phyloP scores from a whole-genome alignment of 2,888 invertebrate species.

The Argyra leucocephala region DNA sequence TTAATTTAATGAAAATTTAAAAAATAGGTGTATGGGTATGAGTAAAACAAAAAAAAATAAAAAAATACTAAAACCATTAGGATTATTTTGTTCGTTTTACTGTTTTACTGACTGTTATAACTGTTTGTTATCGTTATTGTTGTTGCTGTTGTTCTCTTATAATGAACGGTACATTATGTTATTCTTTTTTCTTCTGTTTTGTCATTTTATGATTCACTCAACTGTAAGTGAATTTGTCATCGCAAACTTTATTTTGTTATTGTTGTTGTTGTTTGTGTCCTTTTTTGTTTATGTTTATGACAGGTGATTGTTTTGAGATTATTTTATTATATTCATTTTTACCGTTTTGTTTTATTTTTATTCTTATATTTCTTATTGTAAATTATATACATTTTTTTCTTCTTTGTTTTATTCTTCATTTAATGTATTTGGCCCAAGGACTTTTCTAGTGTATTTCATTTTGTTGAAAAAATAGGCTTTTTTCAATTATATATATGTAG shows the following conservation, averaged over 20 bases:
- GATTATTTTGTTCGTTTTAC: background rate
- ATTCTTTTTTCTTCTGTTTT: background rate
- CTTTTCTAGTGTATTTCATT: background rate
- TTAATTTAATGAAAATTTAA: too few relatives aligned
- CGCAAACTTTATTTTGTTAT: background rate
- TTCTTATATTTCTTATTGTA: background rate
- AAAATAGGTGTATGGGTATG: too few relatives aligned
- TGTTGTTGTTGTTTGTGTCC: background rate
- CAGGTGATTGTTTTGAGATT: constrained; percentile 4
- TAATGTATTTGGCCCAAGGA: constrained; percentile 1
- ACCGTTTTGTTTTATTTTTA: background rate
- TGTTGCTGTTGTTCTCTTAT: background rate
- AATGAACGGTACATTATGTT: constrained; percentile 2
- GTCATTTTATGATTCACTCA: constrained; percentile 6
- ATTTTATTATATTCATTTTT: constrained; percentile 3
- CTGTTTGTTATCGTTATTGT: background rate
- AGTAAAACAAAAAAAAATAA: background rate
- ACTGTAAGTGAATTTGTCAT: constrained; percentile 6
- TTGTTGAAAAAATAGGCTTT: background rate
- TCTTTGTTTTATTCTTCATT: background rate
- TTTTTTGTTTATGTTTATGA: constrained; percentile 4
- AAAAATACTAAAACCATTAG: background rate
- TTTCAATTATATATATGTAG: too few relatives aligned
- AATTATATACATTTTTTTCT: background rate
- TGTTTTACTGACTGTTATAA: constrained; percentile 3